Percentiles rank a stretch among this genome's conserved stretches.
phyloP scores from a whole-genome alignment of 2,797 vertebrate genomes.

The Phalanger gymnotis region DNA sequence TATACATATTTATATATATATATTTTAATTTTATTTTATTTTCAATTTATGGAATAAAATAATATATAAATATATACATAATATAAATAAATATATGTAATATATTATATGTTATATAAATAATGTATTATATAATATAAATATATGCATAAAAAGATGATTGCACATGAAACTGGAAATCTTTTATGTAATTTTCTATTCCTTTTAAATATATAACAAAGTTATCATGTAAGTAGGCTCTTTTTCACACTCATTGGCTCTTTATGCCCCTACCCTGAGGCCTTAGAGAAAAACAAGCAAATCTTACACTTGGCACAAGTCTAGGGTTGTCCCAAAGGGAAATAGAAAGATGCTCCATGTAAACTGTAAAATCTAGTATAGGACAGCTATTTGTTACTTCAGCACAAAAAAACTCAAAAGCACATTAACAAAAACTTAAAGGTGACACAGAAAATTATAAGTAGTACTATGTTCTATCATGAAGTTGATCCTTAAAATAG shows the following conservation, averaged over 20 bases:
- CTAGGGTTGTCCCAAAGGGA: neutral
- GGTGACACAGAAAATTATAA: neutral
- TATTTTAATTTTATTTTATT: neutral
- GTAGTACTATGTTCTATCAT: neutral
- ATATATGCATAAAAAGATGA: no score
- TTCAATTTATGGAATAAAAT: neutral
- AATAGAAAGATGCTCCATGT: neutral
- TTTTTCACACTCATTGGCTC: neutral
- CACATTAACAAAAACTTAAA: neutral
- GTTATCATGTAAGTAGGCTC: neutral
- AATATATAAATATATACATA: no score
- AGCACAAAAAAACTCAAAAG: neutral
- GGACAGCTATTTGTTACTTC: neutral
- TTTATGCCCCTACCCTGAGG: neutral
- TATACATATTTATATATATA: neutral
- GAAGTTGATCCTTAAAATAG: neutral
- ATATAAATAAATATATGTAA: no score
- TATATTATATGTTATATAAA: no score
- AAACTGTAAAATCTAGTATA: neutral
- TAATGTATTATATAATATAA: no score
- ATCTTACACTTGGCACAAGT: neutral
- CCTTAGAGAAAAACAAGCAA: neutral
- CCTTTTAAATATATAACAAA: neutral
- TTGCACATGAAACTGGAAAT: neutral
- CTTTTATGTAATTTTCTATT: neutral